Base-by-base conservation (phyloP, 2,113 vertebrate genomes). In the Tamias sibiricus region DNA sequence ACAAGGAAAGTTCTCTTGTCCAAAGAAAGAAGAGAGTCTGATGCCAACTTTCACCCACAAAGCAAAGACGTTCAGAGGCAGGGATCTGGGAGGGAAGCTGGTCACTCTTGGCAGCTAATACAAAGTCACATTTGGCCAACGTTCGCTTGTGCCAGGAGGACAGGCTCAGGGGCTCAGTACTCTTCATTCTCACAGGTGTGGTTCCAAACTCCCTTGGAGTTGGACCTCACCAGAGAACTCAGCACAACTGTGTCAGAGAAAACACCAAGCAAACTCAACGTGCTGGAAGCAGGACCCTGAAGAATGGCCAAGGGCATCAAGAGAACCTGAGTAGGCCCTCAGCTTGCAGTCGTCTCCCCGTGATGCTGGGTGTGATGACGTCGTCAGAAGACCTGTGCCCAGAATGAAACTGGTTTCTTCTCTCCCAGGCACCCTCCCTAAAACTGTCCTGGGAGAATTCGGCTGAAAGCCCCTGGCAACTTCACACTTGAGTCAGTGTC, bases 311-410 rank as follows among this genome's bases (percentile, higher is more conserved):
- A 1, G 11, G 59, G 28, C 1, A 14, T 9, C 10, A 24, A 59
- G 35, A 7, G 17, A 11, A 16, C 32, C 35, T 37, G 47, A 22
- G 57, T 32, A 68, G 42, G n/a, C 3, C 30, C 44, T 13, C 35
- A 37, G 32, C 2, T 76, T 69, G 8, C 2, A 10, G 42, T 8
- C 28, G n/a, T 9, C 75, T 37, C 37, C 28, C 40, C 7, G 1
- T 66, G 13, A 28, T 26, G 37, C n/a, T 22, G 0, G 24, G 7
- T 12, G 42, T 7, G 8, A 35, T 14, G 44, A 40, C 0, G 0
- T 1, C 28, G 22, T 17, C 54, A 19, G n/a, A 32, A 66, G 40
- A 77, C 37, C 19, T 22, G 11, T 14, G n/a, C 26, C 35, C 44
- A 49, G 32, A 49, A 28, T 10, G 66, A n/a, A 74, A 35, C 7